Percentiles rank a stretch among this genome's conserved stretches.
Evolutionary conservation across 1,140 invertebrate genomes (phyloP).

Genomic region (Halesus radiatus): DNA sequence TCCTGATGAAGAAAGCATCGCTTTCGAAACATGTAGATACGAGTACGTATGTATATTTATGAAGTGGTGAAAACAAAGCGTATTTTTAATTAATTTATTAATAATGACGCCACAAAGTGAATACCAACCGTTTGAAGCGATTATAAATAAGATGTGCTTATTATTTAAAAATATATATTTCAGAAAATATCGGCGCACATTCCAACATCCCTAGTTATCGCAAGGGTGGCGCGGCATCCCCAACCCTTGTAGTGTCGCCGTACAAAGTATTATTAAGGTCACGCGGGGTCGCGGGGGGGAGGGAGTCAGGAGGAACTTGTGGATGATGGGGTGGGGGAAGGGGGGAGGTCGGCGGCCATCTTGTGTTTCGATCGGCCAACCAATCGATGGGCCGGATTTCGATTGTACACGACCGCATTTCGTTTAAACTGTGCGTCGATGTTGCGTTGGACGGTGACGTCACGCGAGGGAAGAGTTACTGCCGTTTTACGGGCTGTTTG

Average conservation of each 20-base stretch:
- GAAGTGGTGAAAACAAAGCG: too few relatives aligned
- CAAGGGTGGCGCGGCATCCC: neutral
- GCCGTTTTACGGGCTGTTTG: neutral
- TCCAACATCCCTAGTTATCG: neutral
- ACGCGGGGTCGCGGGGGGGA: neutral
- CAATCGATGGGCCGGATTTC: constrained; percentile 45
- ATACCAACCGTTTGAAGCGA: too few relatives aligned
- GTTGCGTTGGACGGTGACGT: neutral
- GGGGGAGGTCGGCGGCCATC: constrained; percentile 29
- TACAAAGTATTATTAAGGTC: neutral
- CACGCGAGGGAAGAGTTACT: neutral
- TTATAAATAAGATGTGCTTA: too few relatives aligned
- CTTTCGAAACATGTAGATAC: too few relatives aligned
- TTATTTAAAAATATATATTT: too few relatives aligned
- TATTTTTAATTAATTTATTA: too few relatives aligned
- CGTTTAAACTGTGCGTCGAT: neutral
- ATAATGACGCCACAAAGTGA: too few relatives aligned
- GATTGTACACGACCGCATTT: constrained; percentile 20
- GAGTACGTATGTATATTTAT: too few relatives aligned
- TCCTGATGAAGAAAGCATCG: too few relatives aligned
- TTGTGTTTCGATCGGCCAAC: constrained; percentile 33
- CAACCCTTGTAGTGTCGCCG: constrained; percentile 16
- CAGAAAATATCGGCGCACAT: neutral
- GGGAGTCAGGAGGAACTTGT: too few relatives aligned
- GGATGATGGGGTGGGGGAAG: neutral